A percentile compares a stretch with the other conserved stretches of the same genome.
Conservation (phyloP, 2,113 vertebrate species). For the Hiodon tergisus region DNA sequence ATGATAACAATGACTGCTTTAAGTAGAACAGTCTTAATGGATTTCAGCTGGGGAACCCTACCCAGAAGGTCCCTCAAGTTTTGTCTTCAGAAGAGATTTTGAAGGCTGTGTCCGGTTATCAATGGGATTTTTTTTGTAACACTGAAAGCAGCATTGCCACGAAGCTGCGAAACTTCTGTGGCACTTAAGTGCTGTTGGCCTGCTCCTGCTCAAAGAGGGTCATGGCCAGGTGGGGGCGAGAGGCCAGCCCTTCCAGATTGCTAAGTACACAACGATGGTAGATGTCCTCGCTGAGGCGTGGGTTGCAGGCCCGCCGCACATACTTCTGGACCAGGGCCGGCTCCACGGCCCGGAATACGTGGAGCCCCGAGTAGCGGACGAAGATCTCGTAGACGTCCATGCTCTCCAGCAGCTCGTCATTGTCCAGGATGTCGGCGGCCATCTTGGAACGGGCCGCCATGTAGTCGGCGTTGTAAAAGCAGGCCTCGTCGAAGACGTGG, state of each 20-base stretch:
- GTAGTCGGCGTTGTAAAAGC: constrained; percentile 95
- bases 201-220: constrained; percentile 93
- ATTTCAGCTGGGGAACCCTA: too few species aligned
- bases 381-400: constrained; percentile 93
- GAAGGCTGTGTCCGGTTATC: too few species aligned
- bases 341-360: constrained; percentile 90
- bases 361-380: constrained; percentile 84
- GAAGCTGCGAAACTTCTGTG: background rate
- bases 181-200: constrained; percentile 82
- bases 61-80: too few species aligned
- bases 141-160: too few species aligned
- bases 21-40: too few species aligned
- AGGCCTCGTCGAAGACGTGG: constrained; percentile 83
- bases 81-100: too few species aligned
- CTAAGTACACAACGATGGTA: constrained; percentile 93
- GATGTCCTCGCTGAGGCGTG: constrained; percentile 83
- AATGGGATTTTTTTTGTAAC: too few species aligned
- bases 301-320: constrained; percentile 74
- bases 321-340: constrained; percentile 90
- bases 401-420: constrained; percentile 84
- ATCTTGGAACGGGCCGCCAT: constrained; percentile 85
- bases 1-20: too few species aligned
- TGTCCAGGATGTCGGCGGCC: constrained; percentile 77
- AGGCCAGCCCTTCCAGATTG: constrained; percentile 85
- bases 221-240: constrained; percentile 82